Evolutionary conservation across 2,113 vertebrate species (phyloP).

Genomic region (Forbesichthys agassizii): DNA sequence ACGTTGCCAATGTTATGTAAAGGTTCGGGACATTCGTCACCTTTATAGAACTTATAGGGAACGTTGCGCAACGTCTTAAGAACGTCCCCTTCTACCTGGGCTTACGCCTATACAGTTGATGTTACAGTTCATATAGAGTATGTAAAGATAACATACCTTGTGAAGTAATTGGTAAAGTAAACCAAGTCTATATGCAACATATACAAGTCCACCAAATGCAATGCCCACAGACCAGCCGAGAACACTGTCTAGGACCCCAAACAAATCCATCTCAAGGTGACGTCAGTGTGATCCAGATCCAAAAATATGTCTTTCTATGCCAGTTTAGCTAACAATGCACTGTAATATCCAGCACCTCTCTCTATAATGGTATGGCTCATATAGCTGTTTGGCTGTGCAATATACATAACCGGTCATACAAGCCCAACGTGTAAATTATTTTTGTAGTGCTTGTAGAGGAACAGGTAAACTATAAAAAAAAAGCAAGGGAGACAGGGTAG

Average conservation of each 20-base stretch:
- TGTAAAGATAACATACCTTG: constrained; percentile 73
- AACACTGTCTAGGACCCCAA: constrained; percentile 6
- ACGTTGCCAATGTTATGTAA: too few species aligned
- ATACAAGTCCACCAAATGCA: constrained; percentile 55
- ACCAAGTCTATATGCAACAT: constrained; percentile 76
- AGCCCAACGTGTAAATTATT: not conserved
- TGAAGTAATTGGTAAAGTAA: constrained; percentile 82
- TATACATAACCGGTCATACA: constrained; percentile 4
- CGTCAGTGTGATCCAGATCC: not conserved
- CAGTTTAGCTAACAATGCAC: constrained; percentile 6
- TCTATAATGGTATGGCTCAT: not conserved
- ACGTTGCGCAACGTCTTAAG: too few species aligned
- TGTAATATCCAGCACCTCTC: not conserved
- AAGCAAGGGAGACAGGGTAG: not conserved
- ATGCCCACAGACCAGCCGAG: constrained; percentile 46
- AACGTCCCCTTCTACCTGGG: not conserved
- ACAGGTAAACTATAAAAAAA: not conserved
- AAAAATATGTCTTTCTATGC: not conserved
- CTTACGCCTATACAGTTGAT: constrained; percentile 10
- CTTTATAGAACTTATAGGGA: too few species aligned
- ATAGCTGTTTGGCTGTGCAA: constrained; percentile 28
- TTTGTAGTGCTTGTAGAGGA: not conserved
- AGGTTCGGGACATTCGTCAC: too few species aligned
- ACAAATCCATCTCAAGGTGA: constrained; percentile 57
- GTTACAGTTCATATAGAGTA: too few species aligned